Base-by-base conservation (phyloP, 2,797 vertebrate species). In the Rhynchonycteris naso region DNA sequence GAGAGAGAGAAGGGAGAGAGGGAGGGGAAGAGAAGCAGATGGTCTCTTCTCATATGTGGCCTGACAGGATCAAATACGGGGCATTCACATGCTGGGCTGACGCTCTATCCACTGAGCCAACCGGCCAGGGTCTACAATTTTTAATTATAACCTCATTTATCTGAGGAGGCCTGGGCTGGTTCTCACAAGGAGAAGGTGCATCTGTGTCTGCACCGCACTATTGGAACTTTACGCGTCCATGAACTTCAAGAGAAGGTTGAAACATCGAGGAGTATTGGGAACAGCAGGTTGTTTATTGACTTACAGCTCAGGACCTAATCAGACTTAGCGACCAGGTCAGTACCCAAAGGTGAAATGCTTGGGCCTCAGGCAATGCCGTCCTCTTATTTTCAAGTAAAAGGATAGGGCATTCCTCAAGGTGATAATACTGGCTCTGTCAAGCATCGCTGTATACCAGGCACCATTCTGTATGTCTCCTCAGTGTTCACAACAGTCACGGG, bases 311-410 rank as follows among this genome's bases (percentile, higher is more conserved):
- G 75, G 54, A 59, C 35, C n/a, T 65, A 10, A 47, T 71, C 33
- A 84, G n/a, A 63, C 50, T 54, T 85, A 61, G 33, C 13, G 47
- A 79, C 58, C 19, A 26, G 28, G 7, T 71, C 83, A 82, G 43
- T 71, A 28, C 35, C 59, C 22, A 52, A 18, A 66, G 22, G 56
- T 63, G 79, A 88, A 82, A 28, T 52, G 13, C 59, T 69, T 11
- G 4, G 33, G 58, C 61, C 58, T 78, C 15, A 63, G 65, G 33
- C 33, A 81, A 21, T 63, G 9, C 26, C 30, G 33, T 84, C 7
- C 15, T 80, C n/a, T 82, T 35, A 38, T 84, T 93, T 91, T 54
- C 58, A 69, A 28, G 66, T 89, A 63, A 26, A 86, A 86, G 69
- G 63, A 16, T 65, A 26, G 72, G 65, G 65, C 50, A 16, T 21